phyloP scores from a whole-genome alignment of 2,888 invertebrate species.

The Dolomedes plantarius region DNA sequence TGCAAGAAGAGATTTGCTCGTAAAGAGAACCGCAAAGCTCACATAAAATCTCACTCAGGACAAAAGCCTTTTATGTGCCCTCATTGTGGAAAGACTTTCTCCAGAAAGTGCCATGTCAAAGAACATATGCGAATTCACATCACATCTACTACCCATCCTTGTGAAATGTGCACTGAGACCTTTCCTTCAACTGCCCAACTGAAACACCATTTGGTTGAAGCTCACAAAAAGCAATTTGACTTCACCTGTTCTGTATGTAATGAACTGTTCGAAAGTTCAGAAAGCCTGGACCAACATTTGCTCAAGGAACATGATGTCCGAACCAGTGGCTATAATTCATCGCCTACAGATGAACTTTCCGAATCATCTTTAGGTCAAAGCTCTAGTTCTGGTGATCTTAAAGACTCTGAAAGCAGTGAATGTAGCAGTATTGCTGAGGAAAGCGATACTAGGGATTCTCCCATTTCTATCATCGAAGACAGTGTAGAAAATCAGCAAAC shows the following conservation, averaged over 20 bases:
- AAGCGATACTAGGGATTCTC: conserved; percentile 67
- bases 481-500: conserved; percentile 20
- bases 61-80: conserved; percentile 79
- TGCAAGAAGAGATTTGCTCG: conserved; percentile 78
- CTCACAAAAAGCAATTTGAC: conserved; percentile 90
- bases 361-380: conserved; percentile 56
- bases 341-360: conserved; percentile 37
- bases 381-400: conserved; percentile 70
- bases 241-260: conserved; percentile 89
- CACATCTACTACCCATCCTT: conserved; percentile 87
- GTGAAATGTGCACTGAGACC: conserved; percentile 86
- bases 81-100: conserved; percentile 87
- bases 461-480: conserved; percentile 48
- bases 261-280: conserved; percentile 89
- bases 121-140: conserved; percentile 91
- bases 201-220: conserved; percentile 85
- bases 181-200: conserved; percentile 90
- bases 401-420: conserved; percentile 72
- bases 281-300: conserved; percentile 89
- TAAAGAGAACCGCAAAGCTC: conserved; percentile 77
- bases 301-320: conserved; percentile 84
- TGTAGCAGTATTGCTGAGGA: conserved; percentile 69
- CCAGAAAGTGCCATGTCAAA: conserved; percentile 87
- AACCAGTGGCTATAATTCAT: conserved; percentile 29
- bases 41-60: conserved; percentile 77